Base-by-base conservation (phyloP, 2,888 invertebrate species). In the Halictus quadricinctus region DNA sequence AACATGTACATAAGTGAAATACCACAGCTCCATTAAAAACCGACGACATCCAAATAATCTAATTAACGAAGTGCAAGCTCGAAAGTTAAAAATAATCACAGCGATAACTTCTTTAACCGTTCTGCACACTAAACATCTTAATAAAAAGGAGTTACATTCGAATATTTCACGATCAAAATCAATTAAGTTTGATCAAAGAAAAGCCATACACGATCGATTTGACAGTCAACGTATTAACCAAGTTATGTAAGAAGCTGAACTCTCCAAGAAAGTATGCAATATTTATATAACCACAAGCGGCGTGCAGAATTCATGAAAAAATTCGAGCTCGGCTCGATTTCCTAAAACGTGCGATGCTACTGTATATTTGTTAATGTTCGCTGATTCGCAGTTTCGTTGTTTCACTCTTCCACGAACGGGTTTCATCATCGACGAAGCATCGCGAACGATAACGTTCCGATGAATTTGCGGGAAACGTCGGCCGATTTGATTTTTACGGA, bases 341-440 rank as follows among this genome's bases (percentile, higher is more conserved):
- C 29, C 10, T 18, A n/a, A 41, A 48, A 29, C 46, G 7, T 29
- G 43, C 41, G 10, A 10, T 36, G 48, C 25, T 48, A 70, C 48
- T 50, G 29, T 36, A 76, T 21, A 41, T 3, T 60, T 43, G 76
- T 73, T 79, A 72, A 43, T 18, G 21, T 8, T 36, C 66, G 25
- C 0, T 72, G 46, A 18, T n/a, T 36, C 36, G 25, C 36, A 58
- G 54, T 77, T 66, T 60, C 18, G 54, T 74, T 21, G n/a, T 21
- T 64, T 81, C 82, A 77, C 80, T 54, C 10, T 85, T 80, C 21
- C 72, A 25, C 43, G 15, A 36, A 6, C 54, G 10, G 72, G 78
- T 83, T 66, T 72, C 43, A 41, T 50, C 43, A 29, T n/a, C 72
- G 73, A 25, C n/a, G 72, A 85, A 85, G 75, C 41, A 48, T 79